These are phyloP conservation scores for Agrochola lychnidis DNA, from an alignment of 2,888 invertebrate genomes.

Conservation along the genomic window DNA sequence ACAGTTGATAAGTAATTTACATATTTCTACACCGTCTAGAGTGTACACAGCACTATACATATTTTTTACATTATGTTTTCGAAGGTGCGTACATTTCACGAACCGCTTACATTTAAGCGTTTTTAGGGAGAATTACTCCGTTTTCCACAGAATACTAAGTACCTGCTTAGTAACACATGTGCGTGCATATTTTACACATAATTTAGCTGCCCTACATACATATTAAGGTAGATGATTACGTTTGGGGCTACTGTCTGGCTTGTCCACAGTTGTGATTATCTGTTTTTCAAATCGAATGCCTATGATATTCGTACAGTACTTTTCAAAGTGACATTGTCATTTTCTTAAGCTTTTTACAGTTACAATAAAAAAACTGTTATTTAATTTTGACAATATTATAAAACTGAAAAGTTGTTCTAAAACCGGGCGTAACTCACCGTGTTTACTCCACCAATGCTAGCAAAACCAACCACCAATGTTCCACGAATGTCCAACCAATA, in stretches of 20 bases:
- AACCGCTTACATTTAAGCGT: slow-evolving; percentile 8
- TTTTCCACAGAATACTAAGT: slow-evolving; percentile 37
- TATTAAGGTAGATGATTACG: background rate
- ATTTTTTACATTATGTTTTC: background rate
- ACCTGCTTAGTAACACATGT: slow-evolving; percentile 6
- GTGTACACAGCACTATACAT: background rate
- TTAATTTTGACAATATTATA: background rate
- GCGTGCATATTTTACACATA: slow-evolving; percentile 35
- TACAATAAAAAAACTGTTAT: background rate
- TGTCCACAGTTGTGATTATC: background rate
- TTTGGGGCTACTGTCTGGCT: background rate
- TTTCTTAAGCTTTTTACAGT: background rate
- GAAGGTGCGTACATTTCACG: background rate
- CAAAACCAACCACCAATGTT: background rate
- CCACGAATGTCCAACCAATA: background rate
- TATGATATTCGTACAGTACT: background rate
- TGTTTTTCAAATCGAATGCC: background rate
- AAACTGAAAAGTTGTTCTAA: background rate
- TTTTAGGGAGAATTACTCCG: slow-evolving; percentile 24
- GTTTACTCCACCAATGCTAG: too few relatives aligned
- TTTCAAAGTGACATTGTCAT: background rate
- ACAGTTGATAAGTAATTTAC: background rate
- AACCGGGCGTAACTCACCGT: background rate
- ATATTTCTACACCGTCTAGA: background rate
- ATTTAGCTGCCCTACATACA: slow-evolving; percentile 12